Evolutionary conservation across 2,888 invertebrate genomes (phyloP).

Genomic region (Drosophila falleni): DNA sequence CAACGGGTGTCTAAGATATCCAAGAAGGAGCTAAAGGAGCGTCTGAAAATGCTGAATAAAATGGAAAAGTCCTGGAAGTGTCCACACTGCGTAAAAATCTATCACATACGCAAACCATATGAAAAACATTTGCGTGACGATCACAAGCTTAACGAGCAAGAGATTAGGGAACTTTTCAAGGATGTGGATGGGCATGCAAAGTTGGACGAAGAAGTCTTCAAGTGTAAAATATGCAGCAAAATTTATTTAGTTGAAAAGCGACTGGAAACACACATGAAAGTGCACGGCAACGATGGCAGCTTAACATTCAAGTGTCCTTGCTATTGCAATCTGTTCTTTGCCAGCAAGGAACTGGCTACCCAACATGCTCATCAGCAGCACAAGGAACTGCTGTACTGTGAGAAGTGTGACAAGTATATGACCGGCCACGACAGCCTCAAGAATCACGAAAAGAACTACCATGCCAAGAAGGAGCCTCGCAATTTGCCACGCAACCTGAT

Average conservation of each 20-base stretch:
- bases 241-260: constrained; percentile 82
- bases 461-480: constrained; percentile 65
- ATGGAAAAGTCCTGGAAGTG: constrained; percentile 82
- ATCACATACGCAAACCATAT: constrained; percentile 83
- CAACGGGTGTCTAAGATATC: constrained; percentile 77
- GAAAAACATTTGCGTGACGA: constrained; percentile 83
- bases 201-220: constrained; percentile 77
- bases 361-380: constrained; percentile 85
- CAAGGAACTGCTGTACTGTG: constrained; percentile 85
- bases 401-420: constrained; percentile 85
- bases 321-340: constrained; percentile 85
- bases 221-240: constrained; percentile 83
- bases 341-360: constrained; percentile 84
- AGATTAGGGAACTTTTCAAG: constrained; percentile 78
- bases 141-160: constrained; percentile 75
- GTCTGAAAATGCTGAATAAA: constrained; percentile 78
- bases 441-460: constrained; percentile 84
- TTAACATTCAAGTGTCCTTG: constrained; percentile 85
- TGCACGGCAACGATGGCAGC: constrained; percentile 83
- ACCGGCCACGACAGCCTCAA: constrained; percentile 85
- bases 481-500: constrained; percentile 82
- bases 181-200: constrained; percentile 73
- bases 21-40: constrained; percentile 78
- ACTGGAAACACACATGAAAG: constrained; percentile 80
- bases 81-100: constrained; percentile 83